Evolutionary conservation across 2,888 invertebrate species (phyloP), one percentile per base, ranked within the genome.

Genomic region (Theristus sp.): DNA sequence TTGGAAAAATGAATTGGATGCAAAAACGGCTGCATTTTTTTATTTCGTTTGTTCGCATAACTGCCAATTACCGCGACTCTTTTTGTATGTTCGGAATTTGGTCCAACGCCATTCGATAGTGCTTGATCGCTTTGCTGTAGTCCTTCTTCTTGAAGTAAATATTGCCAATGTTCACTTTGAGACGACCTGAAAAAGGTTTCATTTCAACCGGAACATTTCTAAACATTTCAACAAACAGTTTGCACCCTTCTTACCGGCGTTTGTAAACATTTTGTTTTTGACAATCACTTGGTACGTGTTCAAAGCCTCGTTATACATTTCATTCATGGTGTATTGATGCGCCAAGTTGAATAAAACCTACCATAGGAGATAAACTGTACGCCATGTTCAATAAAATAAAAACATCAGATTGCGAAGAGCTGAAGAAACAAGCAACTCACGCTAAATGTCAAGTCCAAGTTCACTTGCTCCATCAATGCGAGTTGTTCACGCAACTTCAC

Each of bases 151-250:
- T 87, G 70, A 88, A 89, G 76, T 91, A 89, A 69, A 98, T 90
- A 73, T 96, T 96, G 1, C 94, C 96, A 86, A 98, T 94, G 75
- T 98, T 98, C 0, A 96, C 84, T 80, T 91, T 90, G 13, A 94
- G 78, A 64, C 91, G 82, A 70, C 90, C 77, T 77, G 26, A 26
- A 31, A 38, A 1, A 25, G 2, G 17, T 31, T 22, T 6, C 25
- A 38, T 58, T 67, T 71, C 24, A 71, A 60, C 49, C 68, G 62
- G 24, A n/a, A n/a, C n/a, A n/a, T n/a, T n/a, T n/a, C n/a, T n/a
- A n/a, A n/a, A n/a, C n/a, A n/a, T n/a, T n/a, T n/a, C n/a, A 22
- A 24, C n/a, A 52, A 52, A 52, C 38, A 17, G 6, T 38, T 38
- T 38, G 38, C 6, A 31, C n/a, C 54, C n/a, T 49, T 2, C 25